Base-by-base conservation (phyloP, 2,888 invertebrate genomes). In the Dermolepida albohirtum region DNA sequence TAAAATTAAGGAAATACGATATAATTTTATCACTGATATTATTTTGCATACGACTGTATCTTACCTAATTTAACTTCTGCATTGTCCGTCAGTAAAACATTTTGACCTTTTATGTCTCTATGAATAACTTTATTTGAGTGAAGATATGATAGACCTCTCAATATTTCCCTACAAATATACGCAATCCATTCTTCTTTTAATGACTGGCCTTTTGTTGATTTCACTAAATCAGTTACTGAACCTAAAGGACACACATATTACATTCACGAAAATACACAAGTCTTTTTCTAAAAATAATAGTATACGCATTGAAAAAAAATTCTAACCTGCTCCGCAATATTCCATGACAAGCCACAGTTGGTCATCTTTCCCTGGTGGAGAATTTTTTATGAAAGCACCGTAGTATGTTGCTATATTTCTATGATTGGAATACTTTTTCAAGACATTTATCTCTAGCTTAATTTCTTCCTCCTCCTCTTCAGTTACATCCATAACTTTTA, bases 381-480 rank as follows among this genome's bases (percentile, higher is more conserved):
- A 96, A 86, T 99, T 99, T 86, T 98, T 98, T 77, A 99, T 98
- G 85, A 99, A 99, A 79, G 99, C 99, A 76, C 99, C 99, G 87
- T 98, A 99, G 85, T 99, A 99, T 70, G 98, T 99, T 74, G 99
- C 99, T 81, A 99, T 99, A 86, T 99, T 99, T 80, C 98, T 92
- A 86, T 99, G 98, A 86, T 97, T 96, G 72, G 97, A 97, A 86
- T 95, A 97, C 89, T 95, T 98, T 86, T 99, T 99, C 78, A 99
- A 89, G 78, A 99, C 99, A 88, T 99, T 99, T 78, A 99, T 99
- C 88, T 99, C 99, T 79, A 99, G 87, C 85, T 99, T 99, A 77
- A 99, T 99, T 88, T 99, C 99, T 86, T 99, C 99, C 83, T 99
- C 99, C 85, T 99, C 99, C 84, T 99, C 99, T 89, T 98, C 98